Conservation (phyloP, 1,140 invertebrate genomes). For the Brachionus asplanchnoidis region DNA sequence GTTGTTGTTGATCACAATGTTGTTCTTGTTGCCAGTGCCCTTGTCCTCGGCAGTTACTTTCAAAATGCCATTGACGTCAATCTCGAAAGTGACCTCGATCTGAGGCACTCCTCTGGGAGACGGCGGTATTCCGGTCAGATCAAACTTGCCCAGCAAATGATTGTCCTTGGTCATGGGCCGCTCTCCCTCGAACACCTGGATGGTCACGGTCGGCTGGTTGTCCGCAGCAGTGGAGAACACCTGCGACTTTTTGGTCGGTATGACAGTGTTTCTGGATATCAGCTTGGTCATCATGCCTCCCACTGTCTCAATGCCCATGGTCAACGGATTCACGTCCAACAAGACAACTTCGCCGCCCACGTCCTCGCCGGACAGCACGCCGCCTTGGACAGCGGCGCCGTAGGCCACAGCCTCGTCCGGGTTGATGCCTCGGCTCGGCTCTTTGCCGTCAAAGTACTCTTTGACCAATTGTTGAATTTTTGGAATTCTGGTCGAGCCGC, state of each 20-base stretch:
- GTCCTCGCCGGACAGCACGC: slow-evolving; percentile 65
- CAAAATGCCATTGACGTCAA: slow-evolving; percentile 96
- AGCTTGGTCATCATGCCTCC: slow-evolving; percentile 99
- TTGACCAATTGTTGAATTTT: slow-evolving; percentile 98
- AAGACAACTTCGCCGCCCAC: slow-evolving; percentile 93
- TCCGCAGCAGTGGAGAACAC: slow-evolving; percentile 98
- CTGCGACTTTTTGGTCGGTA: slow-evolving; percentile 99
- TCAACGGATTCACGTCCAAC: slow-evolving; percentile 93
- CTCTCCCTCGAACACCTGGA: slow-evolving; percentile 91
- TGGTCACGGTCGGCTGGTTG: slow-evolving; percentile 97
- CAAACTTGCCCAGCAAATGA: slow-evolving; percentile 93
- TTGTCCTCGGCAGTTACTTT: slow-evolving; percentile 87
- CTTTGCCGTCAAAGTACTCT: slow-evolving; percentile 95
- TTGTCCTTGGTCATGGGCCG: slow-evolving; percentile 99
- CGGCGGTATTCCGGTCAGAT: slow-evolving; percentile 93
- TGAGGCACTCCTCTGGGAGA: slow-evolving; percentile 96
- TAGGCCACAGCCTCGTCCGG: slow-evolving; percentile 77
- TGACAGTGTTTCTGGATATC: slow-evolving; percentile 93
- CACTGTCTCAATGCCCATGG: slow-evolving; percentile 97
- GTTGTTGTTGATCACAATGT: slow-evolving; percentile 97
- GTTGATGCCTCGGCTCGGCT: slow-evolving; percentile 94
- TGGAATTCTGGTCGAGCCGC: slow-evolving; percentile 96
- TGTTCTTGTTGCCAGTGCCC: slow-evolving; percentile 93
- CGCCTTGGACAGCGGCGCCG: slow-evolving; percentile 96
- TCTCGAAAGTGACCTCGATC: slow-evolving; percentile 98